phyloP scores from a whole-genome alignment of 2,797 vertebrate species.

The Sebastes cheni region DNA sequence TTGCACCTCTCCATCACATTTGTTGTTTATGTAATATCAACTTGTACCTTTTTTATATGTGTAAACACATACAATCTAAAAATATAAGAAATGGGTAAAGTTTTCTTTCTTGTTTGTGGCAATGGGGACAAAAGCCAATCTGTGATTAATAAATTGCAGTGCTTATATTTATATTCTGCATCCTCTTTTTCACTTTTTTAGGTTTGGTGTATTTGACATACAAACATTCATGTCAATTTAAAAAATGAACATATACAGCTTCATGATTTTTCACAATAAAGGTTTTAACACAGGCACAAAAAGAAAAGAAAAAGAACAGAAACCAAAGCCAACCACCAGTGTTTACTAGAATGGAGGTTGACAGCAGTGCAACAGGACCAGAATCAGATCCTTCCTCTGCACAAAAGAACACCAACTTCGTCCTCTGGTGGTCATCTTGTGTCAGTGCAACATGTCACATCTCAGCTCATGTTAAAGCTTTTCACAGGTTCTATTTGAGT shows the following conservation, averaged over 20 bases:
- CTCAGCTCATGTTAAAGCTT: background rate
- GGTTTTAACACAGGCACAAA: background rate
- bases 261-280: background rate
- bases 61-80: too few species aligned
- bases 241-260: background rate
- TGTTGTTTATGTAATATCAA: too few species aligned
- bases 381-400: background rate
- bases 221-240: background rate
- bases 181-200: background rate
- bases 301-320: background rate
- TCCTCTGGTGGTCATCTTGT: constrained; percentile 58
- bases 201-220: background rate
- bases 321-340: too few species aligned
- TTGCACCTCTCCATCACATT: too few species aligned
- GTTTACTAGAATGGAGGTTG: background rate
- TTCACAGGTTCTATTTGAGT: background rate
- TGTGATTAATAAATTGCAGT: background rate
- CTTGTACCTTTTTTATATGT: too few species aligned
- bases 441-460: constrained; percentile 28
- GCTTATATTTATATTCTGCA: background rate
- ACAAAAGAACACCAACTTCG: constrained; percentile 41
- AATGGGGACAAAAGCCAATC: too few species aligned
- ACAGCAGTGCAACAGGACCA: background rate
- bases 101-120: background rate
- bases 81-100: background rate